These are phyloP conservation scores for Myathropa florea DNA, from an alignment of 2,888 invertebrate species.

Conservation along the genomic window DNA sequence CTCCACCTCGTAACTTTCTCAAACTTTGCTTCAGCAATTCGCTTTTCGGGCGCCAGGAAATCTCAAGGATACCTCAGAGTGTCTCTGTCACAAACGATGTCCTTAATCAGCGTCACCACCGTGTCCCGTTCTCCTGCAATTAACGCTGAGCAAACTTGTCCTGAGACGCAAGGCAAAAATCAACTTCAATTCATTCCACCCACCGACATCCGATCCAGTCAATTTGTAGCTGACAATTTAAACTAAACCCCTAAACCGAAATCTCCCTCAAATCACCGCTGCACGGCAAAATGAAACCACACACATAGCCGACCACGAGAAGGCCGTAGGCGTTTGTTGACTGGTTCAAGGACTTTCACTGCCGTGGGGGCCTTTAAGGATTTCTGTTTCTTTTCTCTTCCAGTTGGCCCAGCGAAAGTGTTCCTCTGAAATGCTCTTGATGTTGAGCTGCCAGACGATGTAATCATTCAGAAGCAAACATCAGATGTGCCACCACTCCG, in stretches of 20 bases:
- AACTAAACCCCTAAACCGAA: not conserved
- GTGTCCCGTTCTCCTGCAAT: not conserved
- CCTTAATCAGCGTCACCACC: slow-evolving; percentile 6
- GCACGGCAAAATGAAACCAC: not conserved
- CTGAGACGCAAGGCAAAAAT: not conserved
- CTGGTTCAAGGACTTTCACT: slow-evolving; percentile 3
- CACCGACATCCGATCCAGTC: slow-evolving; percentile 2
- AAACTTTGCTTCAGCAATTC: not conserved
- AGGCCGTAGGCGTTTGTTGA: slow-evolving; percentile 7
- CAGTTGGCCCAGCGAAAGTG: not conserved
- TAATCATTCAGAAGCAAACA: slow-evolving; percentile 39
- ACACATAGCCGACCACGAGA: not conserved
- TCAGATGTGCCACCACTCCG: slow-evolving; percentile 25
- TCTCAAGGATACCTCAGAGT: not conserved
- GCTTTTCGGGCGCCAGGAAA: not conserved
- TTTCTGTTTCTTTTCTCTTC: not conserved
- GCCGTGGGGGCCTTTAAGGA: slow-evolving; percentile 2
- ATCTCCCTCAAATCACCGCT: slow-evolving; percentile 14
- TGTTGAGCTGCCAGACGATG: slow-evolving; percentile 9
- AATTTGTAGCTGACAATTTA: slow-evolving; percentile 42
- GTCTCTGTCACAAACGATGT: not conserved
- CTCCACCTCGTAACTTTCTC: not conserved
- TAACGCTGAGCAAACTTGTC: slow-evolving; percentile 6
- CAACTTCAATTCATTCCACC: too few species aligned
- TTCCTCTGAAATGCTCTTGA: not conserved